These are phyloP conservation scores for Syngnathus rostellatus DNA, from an alignment of 2,797 vertebrate genomes.

Conservation along the genomic window DNA sequence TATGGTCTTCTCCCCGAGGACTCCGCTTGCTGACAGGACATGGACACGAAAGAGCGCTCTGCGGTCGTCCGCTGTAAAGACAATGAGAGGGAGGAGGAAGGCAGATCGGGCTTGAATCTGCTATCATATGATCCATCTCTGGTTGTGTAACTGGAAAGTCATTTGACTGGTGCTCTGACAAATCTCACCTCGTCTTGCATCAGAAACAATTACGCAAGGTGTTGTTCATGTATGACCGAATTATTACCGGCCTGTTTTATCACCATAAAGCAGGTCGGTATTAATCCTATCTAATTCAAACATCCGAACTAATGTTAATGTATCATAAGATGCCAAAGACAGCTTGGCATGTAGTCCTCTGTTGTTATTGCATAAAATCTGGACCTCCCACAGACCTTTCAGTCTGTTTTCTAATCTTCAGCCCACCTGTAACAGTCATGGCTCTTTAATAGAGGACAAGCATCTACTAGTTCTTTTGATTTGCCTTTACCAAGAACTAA, in stretches of 20 bases:
- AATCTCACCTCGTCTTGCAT: background rate
- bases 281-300: too few species aligned
- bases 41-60: conserved; percentile 45
- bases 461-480: too few species aligned
- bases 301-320: too few species aligned
- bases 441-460: too few species aligned
- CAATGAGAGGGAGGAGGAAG: background rate
- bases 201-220: background rate
- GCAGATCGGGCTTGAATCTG: background rate
- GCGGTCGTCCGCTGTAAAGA: conserved; percentile 23
- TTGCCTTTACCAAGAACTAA: too few species aligned
- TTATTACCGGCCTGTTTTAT: background rate
- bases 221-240: background rate
- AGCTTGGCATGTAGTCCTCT: too few species aligned
- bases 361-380: too few species aligned
- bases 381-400: too few species aligned
- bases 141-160: background rate
- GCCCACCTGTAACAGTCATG: too few species aligned
- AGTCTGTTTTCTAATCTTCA: too few species aligned
- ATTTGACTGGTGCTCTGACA: background rate
- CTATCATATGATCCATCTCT: background rate
- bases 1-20: conserved; percentile 40
- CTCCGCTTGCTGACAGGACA: conserved; percentile 53
- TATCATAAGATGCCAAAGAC: too few species aligned
- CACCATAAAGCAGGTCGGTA: too few species aligned